phyloP scores from a whole-genome alignment of 2,888 invertebrate species.

The Seira sanloemensis region DNA sequence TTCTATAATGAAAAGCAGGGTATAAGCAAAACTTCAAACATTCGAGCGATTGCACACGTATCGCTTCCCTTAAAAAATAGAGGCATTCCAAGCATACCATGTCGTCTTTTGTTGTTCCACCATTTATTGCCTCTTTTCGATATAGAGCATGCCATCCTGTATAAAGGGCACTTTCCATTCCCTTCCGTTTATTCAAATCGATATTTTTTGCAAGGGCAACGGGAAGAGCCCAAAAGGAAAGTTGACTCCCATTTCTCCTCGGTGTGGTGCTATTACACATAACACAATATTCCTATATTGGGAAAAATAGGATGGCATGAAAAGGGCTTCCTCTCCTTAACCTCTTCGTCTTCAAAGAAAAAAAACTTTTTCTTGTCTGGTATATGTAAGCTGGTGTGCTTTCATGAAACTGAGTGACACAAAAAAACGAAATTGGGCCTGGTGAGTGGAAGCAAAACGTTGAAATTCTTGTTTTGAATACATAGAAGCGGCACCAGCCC shows the following conservation, averaged over 20 bases:
- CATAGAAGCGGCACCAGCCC: neutral
- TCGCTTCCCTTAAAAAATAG: too few relatives aligned
- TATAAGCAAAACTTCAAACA: too few relatives aligned
- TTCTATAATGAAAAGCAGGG: too few relatives aligned
- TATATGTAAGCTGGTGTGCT: neutral
- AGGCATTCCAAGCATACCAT: too few relatives aligned
- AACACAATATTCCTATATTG: neutral
- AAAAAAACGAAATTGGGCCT: neutral
- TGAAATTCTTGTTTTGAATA: neutral
- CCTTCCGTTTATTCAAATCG: conserved; percentile 45
- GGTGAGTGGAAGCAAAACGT: neutral
- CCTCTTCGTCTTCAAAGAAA: too few relatives aligned
- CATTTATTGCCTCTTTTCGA: neutral
- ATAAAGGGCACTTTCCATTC: neutral
- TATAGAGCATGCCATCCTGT: neutral
- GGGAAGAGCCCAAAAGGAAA: conserved; percentile 15
- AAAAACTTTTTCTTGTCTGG: too few relatives aligned
- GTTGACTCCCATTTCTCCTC: neutral
- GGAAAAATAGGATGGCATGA: neutral
- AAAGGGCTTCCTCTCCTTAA: neutral
- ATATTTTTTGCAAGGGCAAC: conserved; percentile 72
- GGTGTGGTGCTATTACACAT: neutral
- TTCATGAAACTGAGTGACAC: neutral
- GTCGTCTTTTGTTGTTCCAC: neutral
- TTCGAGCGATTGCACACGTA: too few relatives aligned